Evolutionary conservation across 2,797 vertebrate species (phyloP), one percentile per base, ranked within the genome.

Genomic region (Hydrocynus forskahlii): DNA sequence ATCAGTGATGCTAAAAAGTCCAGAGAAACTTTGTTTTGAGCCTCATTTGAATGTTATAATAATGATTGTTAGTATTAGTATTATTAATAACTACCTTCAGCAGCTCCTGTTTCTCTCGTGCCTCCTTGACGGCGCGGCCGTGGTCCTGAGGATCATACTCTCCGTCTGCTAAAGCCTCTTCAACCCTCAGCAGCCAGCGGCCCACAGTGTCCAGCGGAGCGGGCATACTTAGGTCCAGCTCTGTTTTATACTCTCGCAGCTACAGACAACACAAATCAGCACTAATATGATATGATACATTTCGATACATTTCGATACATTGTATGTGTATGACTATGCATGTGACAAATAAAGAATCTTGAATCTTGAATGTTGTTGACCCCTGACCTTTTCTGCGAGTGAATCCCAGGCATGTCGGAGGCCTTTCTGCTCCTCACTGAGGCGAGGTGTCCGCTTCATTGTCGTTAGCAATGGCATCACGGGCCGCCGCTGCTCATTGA

Each of bases 191-290:
- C 68, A 99, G 91, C 97, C 97, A 98, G 48, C 80, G 82, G 71
- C 96, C 96, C 12, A 94, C 92, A 0, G 86, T 35, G 71, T 89
- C 89, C 86, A 99, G 87, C 0, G 96, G 96, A 0, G 91, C 50
- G 0, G 97, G 97, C 60, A 99, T 89, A 84, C 90, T 92, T 77
- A 85, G 75, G 66, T 98, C 95, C 85, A 99, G 88, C 84, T 94
- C 90, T 0, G 78, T 80, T 88, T 94, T 96, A 91, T 95, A 97
- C 54, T 92, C 85, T 0, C 91, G 92, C 7, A 98, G 90, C 97
- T 99, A 79, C 0, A 78, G 78, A 16, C 72, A 12, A 76, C 1
- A 67, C 35, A n/a, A n/a, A n/a, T n/a, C n/a, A n/a, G n/a, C n/a
- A n/a, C n/a, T n/a, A n/a, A n/a, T n/a, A n/a, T n/a, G n/a, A n/a